These are phyloP conservation scores for Drosophila tripunctata DNA, from an alignment of 2,888 invertebrate genomes.

Conservation along the genomic window DNA sequence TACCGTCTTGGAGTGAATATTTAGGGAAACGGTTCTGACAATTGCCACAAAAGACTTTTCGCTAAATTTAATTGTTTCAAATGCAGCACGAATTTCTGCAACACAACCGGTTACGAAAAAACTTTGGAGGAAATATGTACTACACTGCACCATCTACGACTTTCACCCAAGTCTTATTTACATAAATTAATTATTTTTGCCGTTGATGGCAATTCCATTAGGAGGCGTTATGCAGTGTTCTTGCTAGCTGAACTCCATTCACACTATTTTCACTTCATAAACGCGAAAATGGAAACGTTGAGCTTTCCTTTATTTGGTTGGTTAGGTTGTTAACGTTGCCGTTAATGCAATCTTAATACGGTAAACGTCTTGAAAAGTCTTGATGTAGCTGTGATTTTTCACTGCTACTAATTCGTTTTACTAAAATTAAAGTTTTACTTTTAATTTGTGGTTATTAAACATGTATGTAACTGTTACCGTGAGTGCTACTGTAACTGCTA, in stretches of 20 bases:
- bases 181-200: conserved; percentile 60
- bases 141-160: conserved; percentile 27
- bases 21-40: conserved; percentile 7
- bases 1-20: background rate
- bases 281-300: background rate
- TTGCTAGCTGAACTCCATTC: conserved; percentile 21
- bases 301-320: background rate
- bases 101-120: conserved; percentile 19
- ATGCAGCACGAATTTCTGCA: conserved; percentile 25
- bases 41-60: conserved; percentile 35
- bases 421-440: background rate
- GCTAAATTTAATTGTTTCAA: conserved; percentile 59
- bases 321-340: background rate
- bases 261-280: background rate
- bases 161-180: conserved; percentile 42
- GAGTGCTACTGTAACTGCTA: background rate
- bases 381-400: too few relatives aligned
- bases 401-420: too few relatives aligned
- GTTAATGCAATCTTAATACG: background rate
- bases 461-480: background rate
- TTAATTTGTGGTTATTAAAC: too few relatives aligned
- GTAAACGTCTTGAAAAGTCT: background rate
- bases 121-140: background rate
- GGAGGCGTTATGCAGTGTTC: conserved; percentile 18
- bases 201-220: conserved; percentile 28